Percentiles rank a stretch among this genome's conserved stretches.
Evolutionary conservation across 2,113 vertebrate species (phyloP).

Genomic region (Micromys minutus): DNA sequence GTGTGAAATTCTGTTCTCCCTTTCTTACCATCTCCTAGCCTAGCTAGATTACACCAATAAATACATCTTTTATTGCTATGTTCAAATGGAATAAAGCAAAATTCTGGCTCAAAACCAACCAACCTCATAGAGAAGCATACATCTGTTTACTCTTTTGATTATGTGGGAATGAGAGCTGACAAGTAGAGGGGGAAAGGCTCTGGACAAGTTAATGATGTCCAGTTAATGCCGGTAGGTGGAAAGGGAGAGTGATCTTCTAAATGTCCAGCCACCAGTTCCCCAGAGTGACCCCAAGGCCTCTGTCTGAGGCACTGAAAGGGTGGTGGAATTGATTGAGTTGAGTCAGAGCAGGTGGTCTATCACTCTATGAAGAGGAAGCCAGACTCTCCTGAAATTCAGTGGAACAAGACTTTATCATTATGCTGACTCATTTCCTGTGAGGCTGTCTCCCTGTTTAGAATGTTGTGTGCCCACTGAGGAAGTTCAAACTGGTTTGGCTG

Average conservation of each 20-base stretch:
- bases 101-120: constrained; percentile 23
- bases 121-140: neutral
- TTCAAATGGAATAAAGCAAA: neutral
- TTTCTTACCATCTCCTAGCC: neutral
- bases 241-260: neutral
- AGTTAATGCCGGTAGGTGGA: neutral
- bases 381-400: constrained; percentile 29
- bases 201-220: neutral
- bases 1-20: neutral
- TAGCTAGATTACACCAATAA: neutral
- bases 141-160: neutral
- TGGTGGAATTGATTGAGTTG: neutral
- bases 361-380: constrained; percentile 32
- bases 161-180: neutral
- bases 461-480: constrained; percentile 23
- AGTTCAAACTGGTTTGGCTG: constrained; percentile 12
- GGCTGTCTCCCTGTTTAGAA: constrained; percentile 53
- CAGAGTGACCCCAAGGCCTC: neutral
- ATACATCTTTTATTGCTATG: neutral
- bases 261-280: neutral
- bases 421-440: constrained; percentile 63
- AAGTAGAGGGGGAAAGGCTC: neutral
- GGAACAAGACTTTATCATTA: neutral
- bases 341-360: constrained; percentile 1
- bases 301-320: neutral